Evolutionary conservation across 2,888 invertebrate genomes (phyloP).

Genomic region (Apodemia zela): DNA sequence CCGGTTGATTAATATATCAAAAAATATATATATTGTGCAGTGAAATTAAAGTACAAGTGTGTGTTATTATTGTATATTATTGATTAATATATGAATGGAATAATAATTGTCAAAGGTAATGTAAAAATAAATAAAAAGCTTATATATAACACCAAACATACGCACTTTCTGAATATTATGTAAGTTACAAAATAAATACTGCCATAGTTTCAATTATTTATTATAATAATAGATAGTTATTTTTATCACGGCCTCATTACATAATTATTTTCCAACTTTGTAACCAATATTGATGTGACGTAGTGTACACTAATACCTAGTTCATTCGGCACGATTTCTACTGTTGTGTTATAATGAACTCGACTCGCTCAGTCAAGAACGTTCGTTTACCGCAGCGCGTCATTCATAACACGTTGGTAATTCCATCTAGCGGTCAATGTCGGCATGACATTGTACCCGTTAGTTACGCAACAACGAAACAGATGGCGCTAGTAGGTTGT

Average conservation of each 20-base stretch:
- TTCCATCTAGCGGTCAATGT: conserved; percentile 79
- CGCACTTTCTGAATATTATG: not conserved
- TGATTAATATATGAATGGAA: too few species aligned
- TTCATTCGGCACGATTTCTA: conserved; percentile 43
- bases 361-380: conserved; percentile 73
- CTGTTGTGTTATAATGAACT: conserved; percentile 61
- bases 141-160: not conserved
- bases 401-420: conserved; percentile 56
- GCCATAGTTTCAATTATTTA: not conserved
- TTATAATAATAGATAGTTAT: not conserved
- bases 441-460: conserved; percentile 55
- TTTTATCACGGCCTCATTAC: not conserved
- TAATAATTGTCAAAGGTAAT: not conserved
- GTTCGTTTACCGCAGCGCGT: conserved; percentile 75
- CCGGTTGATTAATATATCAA: too few species aligned
- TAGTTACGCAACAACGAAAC: conserved; percentile 44
- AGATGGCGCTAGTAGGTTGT: conserved; percentile 58
- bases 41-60: too few species aligned
- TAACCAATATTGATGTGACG: conserved; percentile 20
- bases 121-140: not conserved
- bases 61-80: too few species aligned
- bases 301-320: conserved; percentile 34
- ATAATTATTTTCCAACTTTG: not conserved
- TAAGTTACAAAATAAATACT: not conserved
- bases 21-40: too few species aligned